Conservation (phyloP, 2,797 vertebrate species). For the Chaunax sp. region DNA sequence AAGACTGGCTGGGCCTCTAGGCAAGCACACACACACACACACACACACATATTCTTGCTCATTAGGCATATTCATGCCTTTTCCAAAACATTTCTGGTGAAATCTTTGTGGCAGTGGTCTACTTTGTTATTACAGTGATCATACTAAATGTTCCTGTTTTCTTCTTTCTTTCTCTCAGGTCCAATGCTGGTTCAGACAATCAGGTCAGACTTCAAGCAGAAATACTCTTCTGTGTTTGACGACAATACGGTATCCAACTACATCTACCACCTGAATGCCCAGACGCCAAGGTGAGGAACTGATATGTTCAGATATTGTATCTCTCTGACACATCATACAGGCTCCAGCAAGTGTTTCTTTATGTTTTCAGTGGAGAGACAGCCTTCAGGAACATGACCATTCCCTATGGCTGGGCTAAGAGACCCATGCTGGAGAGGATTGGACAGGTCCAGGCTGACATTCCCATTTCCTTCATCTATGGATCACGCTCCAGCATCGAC, state of each 20-base stretch:
- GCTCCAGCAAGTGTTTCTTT: not conserved
- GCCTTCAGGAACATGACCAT: slow-evolving; percentile 96
- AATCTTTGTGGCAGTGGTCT: too few relatives aligned
- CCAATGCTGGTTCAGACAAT: slow-evolving; percentile 90
- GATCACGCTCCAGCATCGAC: slow-evolving; percentile 94
- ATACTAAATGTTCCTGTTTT: too few relatives aligned
- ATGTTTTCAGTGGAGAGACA: slow-evolving; percentile 88
- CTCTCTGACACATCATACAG: not conserved
- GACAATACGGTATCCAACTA: slow-evolving; percentile 94
- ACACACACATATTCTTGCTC: not conserved
- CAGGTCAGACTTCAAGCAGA: slow-evolving; percentile 95
- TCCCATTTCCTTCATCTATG: slow-evolving; percentile 93
- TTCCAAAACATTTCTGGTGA: too few relatives aligned
- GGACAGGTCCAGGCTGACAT: slow-evolving; percentile 85
- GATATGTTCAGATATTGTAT: not conserved
- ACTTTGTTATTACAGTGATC: too few relatives aligned
- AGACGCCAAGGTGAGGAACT: slow-evolving; percentile 88
- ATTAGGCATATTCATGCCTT: not conserved
- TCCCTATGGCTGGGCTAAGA: slow-evolving; percentile 93
- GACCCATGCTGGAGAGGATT: slow-evolving; percentile 91
- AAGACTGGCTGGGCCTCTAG: slow-evolving; percentile 92
- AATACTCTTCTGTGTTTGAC: slow-evolving; percentile 90
- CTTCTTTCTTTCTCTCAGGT: slow-evolving; percentile 85
- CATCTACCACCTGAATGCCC: slow-evolving; percentile 96
- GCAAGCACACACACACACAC: slow-evolving; percentile 70